A percentile compares a stretch with the other conserved stretches of the same genome.
phyloP scores from a whole-genome alignment of 2,113 vertebrate genomes.

The Casuarius casuarius region DNA sequence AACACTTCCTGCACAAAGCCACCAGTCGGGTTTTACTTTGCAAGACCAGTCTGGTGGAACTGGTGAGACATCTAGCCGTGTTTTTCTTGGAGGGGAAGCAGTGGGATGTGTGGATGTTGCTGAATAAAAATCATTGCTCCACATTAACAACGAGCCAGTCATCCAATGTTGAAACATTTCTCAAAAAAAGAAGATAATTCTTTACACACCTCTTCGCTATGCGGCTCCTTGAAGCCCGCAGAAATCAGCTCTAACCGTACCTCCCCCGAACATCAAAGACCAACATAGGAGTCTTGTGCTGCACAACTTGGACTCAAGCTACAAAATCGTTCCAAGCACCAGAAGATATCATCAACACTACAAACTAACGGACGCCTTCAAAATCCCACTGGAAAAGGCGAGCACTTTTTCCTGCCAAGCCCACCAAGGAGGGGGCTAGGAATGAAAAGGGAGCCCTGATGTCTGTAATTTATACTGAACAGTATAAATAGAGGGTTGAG shows the following conservation, averaged over 20 bases:
- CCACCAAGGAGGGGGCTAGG: constrained; percentile 55
- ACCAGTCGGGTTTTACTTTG: not conserved
- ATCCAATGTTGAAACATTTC: not conserved
- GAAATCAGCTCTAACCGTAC: not conserved
- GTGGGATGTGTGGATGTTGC: not conserved
- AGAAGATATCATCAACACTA: constrained; percentile 46
- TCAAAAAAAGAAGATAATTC: not conserved
- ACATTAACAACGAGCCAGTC: constrained; percentile 24
- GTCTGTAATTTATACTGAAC: not conserved
- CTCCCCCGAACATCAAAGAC: not conserved
- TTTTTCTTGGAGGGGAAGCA: constrained; percentile 48
- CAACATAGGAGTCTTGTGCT: constrained; percentile 16
- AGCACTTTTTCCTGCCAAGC: constrained; percentile 35
- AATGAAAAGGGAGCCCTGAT: constrained; percentile 10
- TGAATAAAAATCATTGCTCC: constrained; percentile 47
- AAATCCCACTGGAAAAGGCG: constrained; percentile 39
- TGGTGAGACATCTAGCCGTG: constrained; percentile 19
- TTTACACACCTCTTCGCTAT: not conserved
- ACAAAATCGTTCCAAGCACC: constrained; percentile 47
- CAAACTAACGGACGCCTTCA: not conserved
- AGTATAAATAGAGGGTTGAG: not conserved
- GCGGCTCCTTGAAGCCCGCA: not conserved
- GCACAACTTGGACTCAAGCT: not conserved
- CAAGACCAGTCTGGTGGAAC: constrained; percentile 14
- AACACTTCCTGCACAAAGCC: not conserved